These are phyloP conservation scores for Bombus terrestris DNA, from an alignment of 1,140 invertebrate species.

Conservation along the genomic window DNA sequence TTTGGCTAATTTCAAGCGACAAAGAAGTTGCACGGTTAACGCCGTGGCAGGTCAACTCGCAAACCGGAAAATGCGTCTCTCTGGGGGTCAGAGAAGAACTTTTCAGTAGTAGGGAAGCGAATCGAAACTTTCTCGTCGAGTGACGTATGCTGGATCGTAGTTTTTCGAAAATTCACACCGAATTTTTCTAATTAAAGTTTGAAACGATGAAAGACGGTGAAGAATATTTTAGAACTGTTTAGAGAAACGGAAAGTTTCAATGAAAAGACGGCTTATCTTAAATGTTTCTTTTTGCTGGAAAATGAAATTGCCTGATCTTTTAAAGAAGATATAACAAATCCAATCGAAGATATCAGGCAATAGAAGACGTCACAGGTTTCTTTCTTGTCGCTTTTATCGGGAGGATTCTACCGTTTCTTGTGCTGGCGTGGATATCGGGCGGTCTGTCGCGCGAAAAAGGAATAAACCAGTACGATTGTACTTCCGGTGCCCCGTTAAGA, in stretches of 20 bases:
- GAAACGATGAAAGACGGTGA: background rate
- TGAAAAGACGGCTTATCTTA: background rate
- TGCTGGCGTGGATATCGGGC: background rate
- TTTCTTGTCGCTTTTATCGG: background rate
- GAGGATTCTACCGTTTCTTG: background rate
- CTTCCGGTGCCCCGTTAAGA: slow-evolving; percentile 34
- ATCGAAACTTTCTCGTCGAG: background rate
- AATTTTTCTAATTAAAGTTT: background rate
- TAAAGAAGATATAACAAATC: background rate
- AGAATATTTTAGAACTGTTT: background rate
- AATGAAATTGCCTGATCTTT: background rate
- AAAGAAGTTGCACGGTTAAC: background rate
- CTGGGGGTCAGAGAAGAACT: background rate
- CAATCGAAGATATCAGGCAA: background rate
- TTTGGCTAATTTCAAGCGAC: background rate
- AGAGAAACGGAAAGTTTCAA: background rate
- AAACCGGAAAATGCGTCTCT: slow-evolving; percentile 18
- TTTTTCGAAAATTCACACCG: background rate
- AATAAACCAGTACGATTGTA: slow-evolving; percentile 25
- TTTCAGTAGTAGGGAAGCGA: background rate
- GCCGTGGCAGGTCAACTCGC: background rate
- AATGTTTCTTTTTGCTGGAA: background rate
- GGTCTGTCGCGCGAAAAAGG: background rate
- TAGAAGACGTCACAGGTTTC: background rate
- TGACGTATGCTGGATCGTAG: background rate